A percentile compares a stretch with the other conserved stretches of the same genome.
These are phyloP conservation scores for Stenodema calcarata DNA, from an alignment of 2,888 invertebrate species.

Conservation along the genomic window DNA sequence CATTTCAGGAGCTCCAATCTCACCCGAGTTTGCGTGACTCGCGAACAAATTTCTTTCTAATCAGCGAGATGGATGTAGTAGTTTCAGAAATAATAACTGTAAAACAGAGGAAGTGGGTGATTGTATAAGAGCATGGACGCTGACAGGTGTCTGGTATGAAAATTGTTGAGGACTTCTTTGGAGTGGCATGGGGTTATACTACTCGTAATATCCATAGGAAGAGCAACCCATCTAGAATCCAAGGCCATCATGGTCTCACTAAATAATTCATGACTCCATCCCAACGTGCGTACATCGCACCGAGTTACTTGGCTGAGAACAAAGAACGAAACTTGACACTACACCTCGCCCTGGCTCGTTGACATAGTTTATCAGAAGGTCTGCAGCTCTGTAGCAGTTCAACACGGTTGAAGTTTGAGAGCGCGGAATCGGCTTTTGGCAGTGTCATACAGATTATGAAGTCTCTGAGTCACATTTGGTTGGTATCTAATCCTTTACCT, in stretches of 20 bases:
- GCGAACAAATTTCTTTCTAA: no score
- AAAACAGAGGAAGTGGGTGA: neutral
- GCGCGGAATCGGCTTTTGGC: no score
- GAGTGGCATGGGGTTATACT: no score
- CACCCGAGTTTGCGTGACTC: no score
- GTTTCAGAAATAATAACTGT: no score
- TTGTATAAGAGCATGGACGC: neutral
- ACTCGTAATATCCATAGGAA: neutral
- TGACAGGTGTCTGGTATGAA: conserved; percentile 5
- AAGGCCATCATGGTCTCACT: conserved; percentile 15
- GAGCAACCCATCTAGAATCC: conserved; percentile 10
- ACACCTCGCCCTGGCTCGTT: neutral
- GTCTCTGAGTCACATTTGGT: no score
- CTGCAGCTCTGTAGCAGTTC: neutral
- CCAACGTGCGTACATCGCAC: neutral
- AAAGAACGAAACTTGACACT: conserved; percentile 33
- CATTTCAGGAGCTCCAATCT: no score
- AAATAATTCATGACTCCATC: conserved; percentile 23
- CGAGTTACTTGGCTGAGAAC: conserved; percentile 6
- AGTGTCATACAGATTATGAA: no score
- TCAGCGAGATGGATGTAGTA: no score
- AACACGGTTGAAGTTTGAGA: neutral
- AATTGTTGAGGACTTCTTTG: neutral
- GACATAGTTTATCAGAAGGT: neutral
- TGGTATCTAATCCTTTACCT: no score